Evolutionary conservation across 2,797 vertebrate species (phyloP).

Genomic region (Fistularia tabacaria): DNA sequence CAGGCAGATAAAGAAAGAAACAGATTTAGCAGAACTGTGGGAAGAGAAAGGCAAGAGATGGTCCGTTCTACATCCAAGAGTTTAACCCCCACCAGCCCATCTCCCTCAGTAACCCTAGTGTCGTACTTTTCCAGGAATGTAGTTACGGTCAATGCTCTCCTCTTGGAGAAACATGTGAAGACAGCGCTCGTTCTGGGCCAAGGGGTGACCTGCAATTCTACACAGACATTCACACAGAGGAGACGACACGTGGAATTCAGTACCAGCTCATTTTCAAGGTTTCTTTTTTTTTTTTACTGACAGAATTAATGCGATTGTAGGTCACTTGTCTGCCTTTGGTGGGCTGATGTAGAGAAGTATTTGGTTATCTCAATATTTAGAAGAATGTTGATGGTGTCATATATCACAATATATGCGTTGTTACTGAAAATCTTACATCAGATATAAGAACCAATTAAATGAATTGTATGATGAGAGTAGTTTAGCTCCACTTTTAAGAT

Average conservation of each 20-base stretch:
- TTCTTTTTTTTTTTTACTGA: conserved; percentile 4
- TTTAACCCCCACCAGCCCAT: conserved; percentile 28
- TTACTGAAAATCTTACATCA: too few species aligned
- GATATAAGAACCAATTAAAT: too few species aligned
- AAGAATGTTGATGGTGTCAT: too few species aligned
- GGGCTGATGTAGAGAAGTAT: too few species aligned
- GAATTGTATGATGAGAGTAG: too few species aligned
- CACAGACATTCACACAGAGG: conserved; percentile 27
- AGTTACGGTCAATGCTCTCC: conserved; percentile 92
- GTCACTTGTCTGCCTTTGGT: too few species aligned
- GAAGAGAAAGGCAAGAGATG: conserved; percentile 36
- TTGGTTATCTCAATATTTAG: too few species aligned
- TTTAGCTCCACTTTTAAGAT: too few species aligned
- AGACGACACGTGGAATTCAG: conserved; percentile 5
- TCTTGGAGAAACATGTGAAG: conserved; percentile 99
- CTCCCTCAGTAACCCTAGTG: conserved; percentile 78
- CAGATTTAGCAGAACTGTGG: conserved; percentile 20
- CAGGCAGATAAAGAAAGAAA: conserved; percentile 36
- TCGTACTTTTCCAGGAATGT: conserved; percentile 98
- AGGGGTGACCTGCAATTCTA: conserved; percentile 97
- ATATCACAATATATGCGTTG: too few species aligned
- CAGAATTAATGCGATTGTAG: too few species aligned
- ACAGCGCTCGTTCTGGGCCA: conserved; percentile 99
- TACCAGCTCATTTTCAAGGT: conserved; percentile 1
- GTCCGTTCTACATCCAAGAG: conserved; percentile 30